These are phyloP conservation scores for Pelosia muscerda DNA, from an alignment of 2,888 invertebrate genomes.

Conservation along the genomic window DNA sequence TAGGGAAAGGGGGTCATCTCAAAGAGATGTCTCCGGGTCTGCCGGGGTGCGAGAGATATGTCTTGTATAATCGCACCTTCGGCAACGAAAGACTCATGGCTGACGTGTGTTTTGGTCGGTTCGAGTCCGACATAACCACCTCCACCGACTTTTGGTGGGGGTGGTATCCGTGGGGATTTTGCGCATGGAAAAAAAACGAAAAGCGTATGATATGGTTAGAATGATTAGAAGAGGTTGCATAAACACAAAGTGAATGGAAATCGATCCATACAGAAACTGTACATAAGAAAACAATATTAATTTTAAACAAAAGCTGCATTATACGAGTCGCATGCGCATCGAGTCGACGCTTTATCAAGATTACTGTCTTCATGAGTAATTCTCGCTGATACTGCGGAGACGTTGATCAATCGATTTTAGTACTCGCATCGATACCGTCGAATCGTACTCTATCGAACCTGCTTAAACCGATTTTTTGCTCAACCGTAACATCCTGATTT, in stretches of 20 bases:
- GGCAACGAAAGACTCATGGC: no score
- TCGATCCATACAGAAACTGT: slow-evolving; percentile 10
- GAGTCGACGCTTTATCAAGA: slow-evolving; percentile 75
- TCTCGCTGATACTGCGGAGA: slow-evolving; percentile 67
- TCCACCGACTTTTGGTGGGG: no score
- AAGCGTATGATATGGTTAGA: no score
- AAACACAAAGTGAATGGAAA: not conserved
- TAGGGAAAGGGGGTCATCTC: no score
- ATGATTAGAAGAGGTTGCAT: not conserved
- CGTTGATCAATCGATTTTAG: slow-evolving; percentile 81
- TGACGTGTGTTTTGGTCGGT: no score
- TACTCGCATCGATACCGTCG: slow-evolving; percentile 52
- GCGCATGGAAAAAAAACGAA: no score
- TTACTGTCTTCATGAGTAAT: slow-evolving; percentile 76
- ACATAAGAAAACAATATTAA: slow-evolving; percentile 46
- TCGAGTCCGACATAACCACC: no score
- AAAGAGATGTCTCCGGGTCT: no score
- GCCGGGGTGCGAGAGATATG: no score
- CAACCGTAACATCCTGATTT: slow-evolving; percentile 56
- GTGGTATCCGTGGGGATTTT: no score
- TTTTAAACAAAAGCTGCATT: slow-evolving; percentile 36
- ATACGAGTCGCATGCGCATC: slow-evolving; percentile 52
- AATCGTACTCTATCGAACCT: slow-evolving; percentile 47
- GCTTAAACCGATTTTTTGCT: slow-evolving; percentile 43
- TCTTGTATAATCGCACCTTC: no score